Base-by-base conservation (phyloP, 2,113 vertebrate genomes). In the Planiliza haematocheilus region DNA sequence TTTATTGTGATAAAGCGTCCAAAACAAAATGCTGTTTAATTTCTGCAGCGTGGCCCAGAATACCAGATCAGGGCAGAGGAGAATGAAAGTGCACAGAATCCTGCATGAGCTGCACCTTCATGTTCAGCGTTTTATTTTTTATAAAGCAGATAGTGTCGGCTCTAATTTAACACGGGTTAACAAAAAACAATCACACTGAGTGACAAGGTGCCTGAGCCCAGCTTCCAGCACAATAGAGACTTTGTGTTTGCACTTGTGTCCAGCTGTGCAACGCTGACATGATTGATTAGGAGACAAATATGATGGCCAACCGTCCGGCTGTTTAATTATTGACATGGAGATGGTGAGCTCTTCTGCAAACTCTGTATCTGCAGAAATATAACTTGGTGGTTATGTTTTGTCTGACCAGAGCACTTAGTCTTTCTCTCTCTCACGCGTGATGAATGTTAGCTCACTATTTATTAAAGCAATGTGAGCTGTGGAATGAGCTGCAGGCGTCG, bases 1-100 rank as follows among this genome's bases (percentile, higher is more conserved):
- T 49, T 51, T 42, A 48, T 42, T 56, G 38, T 69, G 21, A 67
- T 58, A 58, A 71, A 46, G 62, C 4, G 5, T 41, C n/a, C 18
- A 37, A 64, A 48, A 65, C 62, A 65, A 21, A 43, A n/a, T n/a
- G 4, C 21, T 45, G 61, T 56, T 57, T 21, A 4, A 43, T 34
- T 34, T 41, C 37, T 43, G 9, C 10, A 21, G 36, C 45, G 18
- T 12, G 18, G 39, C 30, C 4, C 1, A 12, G 41, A 58, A 17
- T 56, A 37, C 8, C 24, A 49, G 53, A 60, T 39, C 21, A 70
- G 60, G 12, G 10, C 6, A 21, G 43, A 74, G 16, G n/a, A 46
- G 49, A 11, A 36, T n/a, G 11, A 46, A 21, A n/a, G 2, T 45
- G 8, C 2, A 36, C n/a, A 1, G 0, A 3, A 10, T 2, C 20